These are phyloP conservation scores for Pseudonaja textilis DNA, from an alignment of 2,113 vertebrate species.

Conservation along the genomic window DNA sequence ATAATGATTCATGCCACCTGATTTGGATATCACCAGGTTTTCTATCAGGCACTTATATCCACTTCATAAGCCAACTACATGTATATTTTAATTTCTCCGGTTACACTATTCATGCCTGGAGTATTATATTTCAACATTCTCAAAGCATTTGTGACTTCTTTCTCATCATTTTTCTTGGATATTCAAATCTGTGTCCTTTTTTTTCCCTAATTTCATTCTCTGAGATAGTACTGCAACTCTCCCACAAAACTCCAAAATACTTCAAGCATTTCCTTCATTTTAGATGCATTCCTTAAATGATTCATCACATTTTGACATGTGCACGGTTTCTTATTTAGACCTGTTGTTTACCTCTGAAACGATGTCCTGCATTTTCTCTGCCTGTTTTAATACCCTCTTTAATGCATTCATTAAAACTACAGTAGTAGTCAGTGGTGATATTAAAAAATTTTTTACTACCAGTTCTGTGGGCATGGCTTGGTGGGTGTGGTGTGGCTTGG, in stretches of 20 bases:
- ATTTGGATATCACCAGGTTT: neutral
- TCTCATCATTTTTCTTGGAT: neutral
- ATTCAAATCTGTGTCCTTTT: neutral
- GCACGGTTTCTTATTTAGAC: neutral
- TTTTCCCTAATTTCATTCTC: neutral
- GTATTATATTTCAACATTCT: neutral
- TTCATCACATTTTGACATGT: neutral
- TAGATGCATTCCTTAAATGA: neutral
- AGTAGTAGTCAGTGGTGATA: no score
- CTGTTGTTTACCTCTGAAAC: neutral
- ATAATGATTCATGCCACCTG: neutral
- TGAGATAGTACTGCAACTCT: neutral
- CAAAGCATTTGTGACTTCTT: neutral
- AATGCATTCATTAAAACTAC: neutral
- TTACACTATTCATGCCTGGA: neutral
- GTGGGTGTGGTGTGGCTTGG: no score
- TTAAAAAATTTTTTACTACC: no score
- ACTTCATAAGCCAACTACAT: neutral
- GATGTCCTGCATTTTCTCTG: neutral
- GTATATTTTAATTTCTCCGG: neutral
- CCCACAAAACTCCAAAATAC: neutral
- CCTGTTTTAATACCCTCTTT: neutral
- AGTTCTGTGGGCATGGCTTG: no score
- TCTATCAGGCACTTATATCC: neutral
- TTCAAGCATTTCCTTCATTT: neutral